Conservation (phyloP, 2,797 vertebrate species). For the Crocodylus rhombifer region DNA sequence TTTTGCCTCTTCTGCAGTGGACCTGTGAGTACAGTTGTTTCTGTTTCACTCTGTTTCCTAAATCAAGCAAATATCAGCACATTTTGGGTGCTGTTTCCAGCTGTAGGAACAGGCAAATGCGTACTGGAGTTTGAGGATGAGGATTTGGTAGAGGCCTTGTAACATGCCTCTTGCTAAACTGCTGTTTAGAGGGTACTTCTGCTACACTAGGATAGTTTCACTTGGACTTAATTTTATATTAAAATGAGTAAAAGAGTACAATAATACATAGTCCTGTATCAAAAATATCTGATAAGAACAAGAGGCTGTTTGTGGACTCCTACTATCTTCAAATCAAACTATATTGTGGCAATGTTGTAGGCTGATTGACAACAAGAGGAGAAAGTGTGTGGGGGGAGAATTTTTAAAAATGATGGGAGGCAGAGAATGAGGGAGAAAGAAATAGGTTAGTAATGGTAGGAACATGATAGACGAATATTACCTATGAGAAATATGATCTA, state of each 20-base stretch:
- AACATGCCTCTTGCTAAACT: background rate
- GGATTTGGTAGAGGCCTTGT: background rate
- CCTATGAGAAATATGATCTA: rapidly evolving
- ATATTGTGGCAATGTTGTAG: background rate
- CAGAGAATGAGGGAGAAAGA: background rate
- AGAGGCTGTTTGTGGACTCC: background rate
- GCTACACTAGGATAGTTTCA: background rate
- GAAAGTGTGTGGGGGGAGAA: background rate
- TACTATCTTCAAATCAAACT: background rate
- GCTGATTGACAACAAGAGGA: background rate
- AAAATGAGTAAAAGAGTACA: background rate
- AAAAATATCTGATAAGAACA: constrained; percentile 18
- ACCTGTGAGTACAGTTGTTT: background rate
- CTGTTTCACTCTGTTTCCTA: constrained; percentile 12
- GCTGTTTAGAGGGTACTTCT: background rate
- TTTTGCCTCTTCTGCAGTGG: background rate
- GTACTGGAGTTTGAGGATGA: constrained; percentile 21
- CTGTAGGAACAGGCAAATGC: constrained; percentile 48
- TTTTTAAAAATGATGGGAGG: background rate
- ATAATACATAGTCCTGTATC: background rate
- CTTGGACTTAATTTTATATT: constrained; percentile 45
- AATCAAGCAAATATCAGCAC: constrained; percentile 58
- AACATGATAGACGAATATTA: background rate
- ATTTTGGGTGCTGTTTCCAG: constrained; percentile 38
- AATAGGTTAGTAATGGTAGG: background rate